These are phyloP conservation scores for Phyllotis vaccarum DNA, from an alignment of 2,797 vertebrate species.

Conservation along the genomic window DNA sequence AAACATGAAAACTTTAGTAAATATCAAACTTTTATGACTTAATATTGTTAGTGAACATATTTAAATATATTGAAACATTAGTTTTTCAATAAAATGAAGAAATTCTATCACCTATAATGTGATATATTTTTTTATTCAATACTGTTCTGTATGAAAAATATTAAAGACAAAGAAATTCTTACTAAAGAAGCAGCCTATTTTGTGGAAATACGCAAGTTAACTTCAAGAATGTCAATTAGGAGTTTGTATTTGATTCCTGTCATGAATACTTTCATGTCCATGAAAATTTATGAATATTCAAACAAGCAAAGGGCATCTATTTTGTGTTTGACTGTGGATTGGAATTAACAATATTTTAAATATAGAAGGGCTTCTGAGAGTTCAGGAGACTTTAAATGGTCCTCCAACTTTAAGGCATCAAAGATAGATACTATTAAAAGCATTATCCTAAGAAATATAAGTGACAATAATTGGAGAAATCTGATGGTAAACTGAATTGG, in stretches of 20 bases:
- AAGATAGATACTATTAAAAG: neutral
- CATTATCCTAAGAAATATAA: neutral
- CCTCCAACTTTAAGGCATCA: neutral
- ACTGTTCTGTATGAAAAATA: neutral
- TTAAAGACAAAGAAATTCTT: neutral
- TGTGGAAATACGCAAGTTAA: neutral
- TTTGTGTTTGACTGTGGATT: neutral
- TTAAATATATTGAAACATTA: conserved; percentile 41
- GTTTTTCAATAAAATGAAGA: conserved; percentile 15
- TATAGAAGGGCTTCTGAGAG: neutral
- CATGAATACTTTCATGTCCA: neutral
- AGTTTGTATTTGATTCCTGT: neutral
- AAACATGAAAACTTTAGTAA: conserved; percentile 33
- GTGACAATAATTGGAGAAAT: neutral
- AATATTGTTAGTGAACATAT: conserved; percentile 32
- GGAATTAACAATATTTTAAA: neutral
- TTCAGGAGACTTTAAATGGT: neutral
- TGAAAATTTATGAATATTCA: neutral
- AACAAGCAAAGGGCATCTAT: neutral
- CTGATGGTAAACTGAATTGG: neutral
- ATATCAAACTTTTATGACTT: conserved; percentile 54
- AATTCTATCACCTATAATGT: neutral
- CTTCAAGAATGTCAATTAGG: neutral
- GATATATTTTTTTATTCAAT: conserved; percentile 28
- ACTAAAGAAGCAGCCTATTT: neutral